Conservation (phyloP, 2,888 invertebrate species). For the Drosophila nr. fundita region DNA sequence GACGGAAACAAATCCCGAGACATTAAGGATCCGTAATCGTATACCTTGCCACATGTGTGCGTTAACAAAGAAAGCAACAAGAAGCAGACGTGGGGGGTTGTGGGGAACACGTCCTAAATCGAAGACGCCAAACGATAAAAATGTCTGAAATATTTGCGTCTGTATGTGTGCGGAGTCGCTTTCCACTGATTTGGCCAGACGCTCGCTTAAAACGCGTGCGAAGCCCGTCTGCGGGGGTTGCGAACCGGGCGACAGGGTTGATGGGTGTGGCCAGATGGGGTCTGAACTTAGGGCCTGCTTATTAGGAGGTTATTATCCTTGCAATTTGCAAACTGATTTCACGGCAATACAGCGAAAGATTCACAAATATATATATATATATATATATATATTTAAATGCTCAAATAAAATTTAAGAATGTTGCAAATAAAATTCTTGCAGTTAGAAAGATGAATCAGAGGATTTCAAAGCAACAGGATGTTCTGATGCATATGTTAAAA, state of each 20-base stretch:
- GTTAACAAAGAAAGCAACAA: slow-evolving; percentile 16
- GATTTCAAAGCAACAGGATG: neutral
- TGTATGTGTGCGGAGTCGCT: slow-evolving; percentile 60
- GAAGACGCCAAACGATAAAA: slow-evolving; percentile 84
- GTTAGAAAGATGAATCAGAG: neutral
- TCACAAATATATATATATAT: slow-evolving; percentile 12
- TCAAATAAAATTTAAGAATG: slow-evolving; percentile 26
- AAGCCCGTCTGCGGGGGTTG: slow-evolving; percentile 10
- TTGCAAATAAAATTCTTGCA: slow-evolving; percentile 12
- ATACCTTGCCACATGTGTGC: slow-evolving; percentile 22
- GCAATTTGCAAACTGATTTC: slow-evolving; percentile 82
- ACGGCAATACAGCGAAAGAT: slow-evolving; percentile 24
- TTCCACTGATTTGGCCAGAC: slow-evolving; percentile 75
- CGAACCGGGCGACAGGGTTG: neutral
- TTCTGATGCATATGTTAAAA: neutral
- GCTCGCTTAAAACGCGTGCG: slow-evolving; percentile 58
- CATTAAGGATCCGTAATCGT: slow-evolving; percentile 27
- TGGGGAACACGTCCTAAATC: slow-evolving; percentile 73
- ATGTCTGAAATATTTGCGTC: slow-evolving; percentile 82
- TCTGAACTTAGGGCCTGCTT: slow-evolving; percentile 49
- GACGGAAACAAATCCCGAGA: slow-evolving; percentile 36
- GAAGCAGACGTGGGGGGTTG: neutral
- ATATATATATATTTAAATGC: neutral
- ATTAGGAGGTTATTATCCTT: slow-evolving; percentile 80
- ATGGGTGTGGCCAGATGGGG: slow-evolving; percentile 50